Evolutionary conservation across 1,140 invertebrate species (phyloP), one percentile per base, ranked within the genome.

Genomic region (Euwallacea similis): DNA sequence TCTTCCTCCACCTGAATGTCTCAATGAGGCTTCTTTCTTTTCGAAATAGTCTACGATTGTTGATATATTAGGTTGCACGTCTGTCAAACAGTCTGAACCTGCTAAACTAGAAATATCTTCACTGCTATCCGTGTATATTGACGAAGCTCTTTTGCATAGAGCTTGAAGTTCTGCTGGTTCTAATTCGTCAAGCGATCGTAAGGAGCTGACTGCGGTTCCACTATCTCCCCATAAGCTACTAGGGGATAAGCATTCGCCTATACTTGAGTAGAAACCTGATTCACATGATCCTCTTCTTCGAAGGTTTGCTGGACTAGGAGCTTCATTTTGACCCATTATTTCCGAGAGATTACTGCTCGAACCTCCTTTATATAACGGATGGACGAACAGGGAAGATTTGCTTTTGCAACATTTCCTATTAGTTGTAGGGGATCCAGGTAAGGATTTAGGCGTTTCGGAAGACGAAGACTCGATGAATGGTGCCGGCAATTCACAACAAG

Each of bases 31-130:
- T 7, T 87, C 86, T 83, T 93, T 93, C 11, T 89, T 84, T 81
- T 95, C 93, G 78, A 95, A 94, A 79, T 94, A 95, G 73, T 95
- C 92, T 9, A 95, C 93, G 69, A 94, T 94, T 76, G 91, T 91
- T 50, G 90, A 90, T 59, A 95, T 94, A 84, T 93, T 78, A 71
- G 80, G 79, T 50, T 86, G 79, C 43, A 78, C 87, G 86, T 41
- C 90, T 86, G 47, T 88, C 66, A 78, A 84, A 88, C 88, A 90
- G 79, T 92, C 91, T 7, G 89, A 91, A 15, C 91, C 91, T 0
- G 89, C 88, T 7, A 93, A 82, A 76, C 90, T 91, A 7, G 91
- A 92, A 15, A 94, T 88, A 79, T 94, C 93, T 79, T 94, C 93
- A 9, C 90, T 92, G 74, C 91, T 93, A 76, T 94, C 93, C 0